Evolutionary conservation across 2,888 invertebrate species (phyloP), one percentile per base, ranked within the genome.

Genomic region (Parasteatoda lunata): DNA sequence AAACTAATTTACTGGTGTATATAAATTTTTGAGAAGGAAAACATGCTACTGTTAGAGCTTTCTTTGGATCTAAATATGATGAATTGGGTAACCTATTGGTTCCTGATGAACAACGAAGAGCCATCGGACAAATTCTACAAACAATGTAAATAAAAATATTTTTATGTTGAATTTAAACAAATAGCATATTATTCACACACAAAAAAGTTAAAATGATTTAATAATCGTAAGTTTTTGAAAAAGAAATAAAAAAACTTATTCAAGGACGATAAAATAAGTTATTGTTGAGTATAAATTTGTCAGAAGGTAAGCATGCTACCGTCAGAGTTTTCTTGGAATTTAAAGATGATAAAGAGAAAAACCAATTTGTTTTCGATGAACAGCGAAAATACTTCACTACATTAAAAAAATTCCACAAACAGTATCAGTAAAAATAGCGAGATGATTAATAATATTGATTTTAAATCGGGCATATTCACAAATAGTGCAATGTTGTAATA

Each of bases 291-390:
- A 92, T 92, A 89, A 89, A 64, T 5, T 89, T 79, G 4, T 93
- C 93, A 0, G 90, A 91, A n/a, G 91, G 91, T 3, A 91, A 92
- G 79, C 93, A 93, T 91, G 95, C 95, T 49, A 95, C 95, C 0
- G 94, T 95, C 85, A 94, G 96, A 11, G 94, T 96, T 89, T 96
- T 95, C 93, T 90, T 95, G 90, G 95, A 94, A 0, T 95, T 96
- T 0, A 93, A 93, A 30, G 89, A 91, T 54, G 94, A 95, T 90
- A 95, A 95, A 91, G 93, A 95, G 76, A 94, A 94, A 85, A 92
- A 94, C 52, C 93, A 93, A 1, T 94, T 95, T 93, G 90, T 91
- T n/a, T 93, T 94, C 89, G 91, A 93, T 8, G 94, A 94, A 69
- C 95, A 95, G 91, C 93, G 94, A 78, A 91, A 93, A 9, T 92